These are phyloP conservation scores for Nyleta sp. DNA, from an alignment of 2,888 invertebrate genomes.

Conservation along the genomic window DNA sequence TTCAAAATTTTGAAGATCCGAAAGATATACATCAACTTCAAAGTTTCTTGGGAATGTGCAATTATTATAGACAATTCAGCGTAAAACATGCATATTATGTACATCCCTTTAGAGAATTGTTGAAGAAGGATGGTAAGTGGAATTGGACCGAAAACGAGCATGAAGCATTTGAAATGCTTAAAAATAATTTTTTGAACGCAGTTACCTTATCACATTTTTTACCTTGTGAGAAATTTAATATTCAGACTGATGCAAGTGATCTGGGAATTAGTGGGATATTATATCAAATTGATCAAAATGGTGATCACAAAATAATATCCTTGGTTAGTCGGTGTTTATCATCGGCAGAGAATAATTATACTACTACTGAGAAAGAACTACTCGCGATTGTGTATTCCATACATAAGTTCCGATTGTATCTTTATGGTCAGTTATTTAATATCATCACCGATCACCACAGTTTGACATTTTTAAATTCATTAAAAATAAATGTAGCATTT, in stretches of 20 bases:
- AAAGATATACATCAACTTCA: slow-evolving; percentile 69
- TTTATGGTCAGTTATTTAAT: slow-evolving; percentile 14
- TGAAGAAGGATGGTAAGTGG: slow-evolving; percentile 9
- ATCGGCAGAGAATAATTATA: slow-evolving; percentile 1
- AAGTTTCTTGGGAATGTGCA: slow-evolving; percentile 66
- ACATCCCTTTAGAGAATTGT: slow-evolving; percentile 24
- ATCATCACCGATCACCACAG: slow-evolving; percentile 27
- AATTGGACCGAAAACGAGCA: slow-evolving; percentile 2
- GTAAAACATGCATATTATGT: slow-evolving; percentile 9
- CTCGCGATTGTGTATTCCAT: slow-evolving; percentile 21
- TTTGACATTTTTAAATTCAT: slow-evolving; percentile 24
- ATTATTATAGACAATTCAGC: slow-evolving; percentile 51
- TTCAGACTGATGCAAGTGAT: slow-evolving; percentile 22
- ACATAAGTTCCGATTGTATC: slow-evolving; percentile 6
- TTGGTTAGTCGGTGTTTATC: slow-evolving; percentile 22
- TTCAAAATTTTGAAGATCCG: slow-evolving; percentile 69
- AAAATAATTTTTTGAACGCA: slow-evolving; percentile 14
- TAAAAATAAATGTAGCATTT: too few species aligned
- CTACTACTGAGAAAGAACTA: slow-evolving; percentile 21
- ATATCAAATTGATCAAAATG: slow-evolving; percentile 23
- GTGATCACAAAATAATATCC: slow-evolving; percentile 15
- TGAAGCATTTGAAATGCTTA: slow-evolving; percentile 4
- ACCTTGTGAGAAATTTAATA: not conserved
- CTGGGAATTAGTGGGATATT: slow-evolving; percentile 20
- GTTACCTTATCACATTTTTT: slow-evolving; percentile 14